phyloP scores from a whole-genome alignment of 2,113 vertebrate species.

The Trematocara macrostoma region DNA sequence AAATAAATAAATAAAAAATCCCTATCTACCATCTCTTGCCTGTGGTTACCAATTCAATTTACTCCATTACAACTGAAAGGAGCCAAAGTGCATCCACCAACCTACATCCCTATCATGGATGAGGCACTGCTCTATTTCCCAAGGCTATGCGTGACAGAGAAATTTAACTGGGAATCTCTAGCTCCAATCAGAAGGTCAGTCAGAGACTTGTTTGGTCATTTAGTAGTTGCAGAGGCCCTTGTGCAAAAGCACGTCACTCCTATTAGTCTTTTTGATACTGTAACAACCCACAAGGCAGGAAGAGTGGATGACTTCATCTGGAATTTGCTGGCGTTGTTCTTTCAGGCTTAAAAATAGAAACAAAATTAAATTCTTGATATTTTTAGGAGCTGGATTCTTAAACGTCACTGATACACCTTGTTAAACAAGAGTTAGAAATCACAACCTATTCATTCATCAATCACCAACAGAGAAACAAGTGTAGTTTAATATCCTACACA shows the following conservation, averaged over 20 bases:
- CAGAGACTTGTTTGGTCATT: slow-evolving; percentile 19
- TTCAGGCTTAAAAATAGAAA: neutral
- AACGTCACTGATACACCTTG: neutral
- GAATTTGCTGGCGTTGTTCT: neutral
- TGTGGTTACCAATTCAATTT: slow-evolving; percentile 13
- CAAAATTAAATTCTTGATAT: neutral
- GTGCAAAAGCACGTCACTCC: neutral
- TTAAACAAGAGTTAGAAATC: neutral
- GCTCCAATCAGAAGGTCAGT: slow-evolving; percentile 31
- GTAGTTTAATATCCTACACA: neutral
- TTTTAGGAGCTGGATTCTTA: neutral
- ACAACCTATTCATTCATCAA: neutral
- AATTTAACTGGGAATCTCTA: slow-evolving; percentile 45
- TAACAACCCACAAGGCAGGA: neutral
- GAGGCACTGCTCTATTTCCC: slow-evolving; percentile 57
- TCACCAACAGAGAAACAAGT: neutral
- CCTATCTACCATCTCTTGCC: neutral
- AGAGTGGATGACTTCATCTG: neutral
- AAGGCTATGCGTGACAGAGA: slow-evolving; percentile 54
- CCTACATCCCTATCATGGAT: slow-evolving; percentile 23
- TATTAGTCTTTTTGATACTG: neutral
- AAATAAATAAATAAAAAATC: neutral
- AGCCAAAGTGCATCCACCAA: slow-evolving; percentile 34
- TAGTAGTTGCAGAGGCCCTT: neutral
- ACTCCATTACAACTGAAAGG: slow-evolving; percentile 9